Percentiles rank a stretch among this genome's conserved stretches.
These are phyloP conservation scores for Meriones unguiculatus DNA, from an alignment of 2,113 vertebrate species.

Conservation along the genomic window DNA sequence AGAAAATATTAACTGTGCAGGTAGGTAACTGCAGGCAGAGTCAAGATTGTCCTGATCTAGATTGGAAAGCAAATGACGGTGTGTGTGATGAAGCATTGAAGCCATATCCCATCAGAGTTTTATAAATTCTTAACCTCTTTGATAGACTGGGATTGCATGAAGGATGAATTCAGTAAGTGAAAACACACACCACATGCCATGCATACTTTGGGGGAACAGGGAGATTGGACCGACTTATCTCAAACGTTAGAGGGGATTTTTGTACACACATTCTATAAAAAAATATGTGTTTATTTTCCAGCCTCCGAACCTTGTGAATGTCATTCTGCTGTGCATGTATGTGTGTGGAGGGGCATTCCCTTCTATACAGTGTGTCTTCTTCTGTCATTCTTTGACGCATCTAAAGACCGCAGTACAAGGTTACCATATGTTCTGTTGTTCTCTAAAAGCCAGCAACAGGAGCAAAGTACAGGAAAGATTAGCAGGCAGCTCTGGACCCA, in stretches of 20 bases:
- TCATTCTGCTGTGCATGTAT: not conserved
- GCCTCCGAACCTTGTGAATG: conserved; percentile 23
- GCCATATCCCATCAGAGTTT: conserved; percentile 91
- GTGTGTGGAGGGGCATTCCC: not conserved
- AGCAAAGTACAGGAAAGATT: not conserved
- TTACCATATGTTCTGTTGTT: not conserved
- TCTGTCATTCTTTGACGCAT: not conserved
- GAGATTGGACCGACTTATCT: conserved; percentile 82
- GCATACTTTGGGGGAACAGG: conserved; percentile 69
- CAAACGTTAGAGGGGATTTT: conserved; percentile 78
- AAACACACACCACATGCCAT: conserved; percentile 74
- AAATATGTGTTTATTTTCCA: conserved; percentile 55
- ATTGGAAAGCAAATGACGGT: conserved; percentile 92
- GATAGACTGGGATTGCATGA: conserved; percentile 91
- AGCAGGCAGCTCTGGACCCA: not conserved
- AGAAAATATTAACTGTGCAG: conserved; percentile 98
- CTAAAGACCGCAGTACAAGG: not conserved
- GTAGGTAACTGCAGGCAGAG: conserved; percentile 93
- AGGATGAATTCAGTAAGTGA: conserved; percentile 89
- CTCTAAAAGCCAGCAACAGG: not conserved
- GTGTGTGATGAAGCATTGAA: conserved; percentile 92
- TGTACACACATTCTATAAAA: conserved; percentile 2
- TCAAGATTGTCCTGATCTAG: conserved; percentile 90
- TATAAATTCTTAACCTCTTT: conserved; percentile 93
- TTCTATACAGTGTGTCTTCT: not conserved